Evolutionary conservation across 2,113 vertebrate genomes (phyloP), one percentile per base, ranked within the genome.

Genomic region (Tachycineta bicolor): DNA sequence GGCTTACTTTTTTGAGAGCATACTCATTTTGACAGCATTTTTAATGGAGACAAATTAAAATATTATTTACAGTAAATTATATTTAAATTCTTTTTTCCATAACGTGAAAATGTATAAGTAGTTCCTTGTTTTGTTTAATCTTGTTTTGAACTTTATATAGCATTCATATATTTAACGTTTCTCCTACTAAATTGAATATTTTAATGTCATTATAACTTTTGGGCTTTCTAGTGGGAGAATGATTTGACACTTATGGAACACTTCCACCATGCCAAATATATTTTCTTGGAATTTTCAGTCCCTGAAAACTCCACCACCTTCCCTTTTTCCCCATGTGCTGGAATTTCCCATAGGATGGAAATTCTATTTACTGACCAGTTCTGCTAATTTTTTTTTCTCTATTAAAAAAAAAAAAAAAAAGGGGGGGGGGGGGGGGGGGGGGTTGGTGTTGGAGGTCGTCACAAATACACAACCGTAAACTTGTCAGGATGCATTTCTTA

Each of bases 401-500:
- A 41, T 95, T 29, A 71, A 81, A 90, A 94, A 52, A 56, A 84
- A 21, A 29, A 71, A 81, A 90, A 94, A 52, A 56, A 83, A 20
- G n/a, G n/a, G n/a, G n/a, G n/a, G n/a, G n/a, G n/a, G 37, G 37
- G 37, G 41, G 24, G 47, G n/a, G 19, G 59, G 31, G 88, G 52
- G 39, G 14, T 81, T 37, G 37, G 37, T 37, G 37, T 37, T 37
- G 37, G 37, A 37, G 37, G 37, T 37, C 37, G 47, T 87, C 68
- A 91, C 53, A 88, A 88, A 86, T 31, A 86, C 49, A 89, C 73
- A 89, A 79, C 60, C 0, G 3, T 94, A 93, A 81, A 92, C 22
- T 96, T 83, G 73, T 94, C 60, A 56, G 79, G 89, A 94, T 96
- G 74, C 83, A 71, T 92, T 96, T 96, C 92, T 96, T 95, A 96